phyloP scores from a whole-genome alignment of 2,888 invertebrate species.

The Aleiodes leptofemur region DNA sequence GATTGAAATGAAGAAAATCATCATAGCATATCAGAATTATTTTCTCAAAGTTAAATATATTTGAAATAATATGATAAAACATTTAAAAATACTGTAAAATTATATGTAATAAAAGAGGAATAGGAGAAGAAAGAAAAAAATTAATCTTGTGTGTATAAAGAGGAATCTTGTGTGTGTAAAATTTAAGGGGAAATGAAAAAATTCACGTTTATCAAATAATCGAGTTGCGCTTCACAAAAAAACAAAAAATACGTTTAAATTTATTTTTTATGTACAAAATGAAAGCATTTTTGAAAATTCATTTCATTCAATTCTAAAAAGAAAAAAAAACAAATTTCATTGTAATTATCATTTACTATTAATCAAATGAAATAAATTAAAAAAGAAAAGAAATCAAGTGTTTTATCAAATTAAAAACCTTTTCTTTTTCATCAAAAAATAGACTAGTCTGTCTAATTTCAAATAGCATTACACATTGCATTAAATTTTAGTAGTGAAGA shows the following conservation, averaged over 20 bases:
- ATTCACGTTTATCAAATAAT: conserved; percentile 9
- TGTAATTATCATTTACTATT: conserved; percentile 46
- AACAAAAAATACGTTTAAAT: conserved; percentile 12
- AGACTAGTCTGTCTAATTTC: conserved; percentile 47
- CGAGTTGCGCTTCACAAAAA: conserved; percentile 16
- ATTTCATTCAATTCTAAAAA: conserved; percentile 19
- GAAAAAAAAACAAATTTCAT: conserved; percentile 28
- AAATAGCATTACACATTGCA: conserved; percentile 30
- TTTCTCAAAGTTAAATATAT: conserved; percentile 16
- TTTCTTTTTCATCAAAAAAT: too few species aligned
- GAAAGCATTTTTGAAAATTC: conserved; percentile 14
- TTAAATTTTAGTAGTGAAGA: neutral
- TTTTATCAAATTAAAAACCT: neutral
- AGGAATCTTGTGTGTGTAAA: neutral
- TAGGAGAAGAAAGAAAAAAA: neutral
- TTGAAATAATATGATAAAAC: conserved; percentile 12
- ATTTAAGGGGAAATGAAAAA: neutral
- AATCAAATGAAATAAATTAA: conserved; percentile 12
- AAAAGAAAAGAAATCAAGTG: neutral
- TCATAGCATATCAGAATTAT: conserved; percentile 21
- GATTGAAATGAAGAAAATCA: neutral
- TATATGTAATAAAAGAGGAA: conserved; percentile 11
- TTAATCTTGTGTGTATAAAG: neutral
- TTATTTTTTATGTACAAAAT: conserved; percentile 34
- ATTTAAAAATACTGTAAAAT: conserved; percentile 17